phyloP scores from a whole-genome alignment of 2,797 vertebrate genomes.

The Gila robusta region DNA sequence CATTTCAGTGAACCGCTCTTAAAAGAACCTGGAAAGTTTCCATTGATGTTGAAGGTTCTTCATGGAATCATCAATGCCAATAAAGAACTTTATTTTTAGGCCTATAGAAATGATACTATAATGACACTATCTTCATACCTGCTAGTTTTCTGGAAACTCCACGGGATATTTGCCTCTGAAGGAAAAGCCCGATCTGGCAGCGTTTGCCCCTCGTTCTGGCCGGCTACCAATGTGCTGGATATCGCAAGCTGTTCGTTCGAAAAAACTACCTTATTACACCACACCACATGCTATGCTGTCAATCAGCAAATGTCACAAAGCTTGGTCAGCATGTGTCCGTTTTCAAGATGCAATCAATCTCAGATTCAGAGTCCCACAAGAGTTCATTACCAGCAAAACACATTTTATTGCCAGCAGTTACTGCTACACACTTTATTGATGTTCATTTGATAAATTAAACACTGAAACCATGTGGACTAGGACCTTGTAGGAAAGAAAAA shows the following conservation, averaged over 20 bases:
- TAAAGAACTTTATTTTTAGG: background rate
- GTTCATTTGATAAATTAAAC: slow-evolving; percentile 19
- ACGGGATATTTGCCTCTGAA: background rate
- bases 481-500: background rate
- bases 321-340: slow-evolving; percentile 29
- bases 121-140: background rate
- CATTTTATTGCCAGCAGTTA: slow-evolving; percentile 6
- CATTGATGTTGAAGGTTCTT: background rate
- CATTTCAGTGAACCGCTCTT: no score
- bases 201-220: slow-evolving; percentile 18
- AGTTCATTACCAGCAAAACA: slow-evolving; percentile 30
- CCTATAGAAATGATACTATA: background rate
- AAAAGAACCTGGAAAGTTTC: background rate
- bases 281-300: slow-evolving; percentile 27
- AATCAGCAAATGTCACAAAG: slow-evolving; percentile 24
- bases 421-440: slow-evolving; percentile 1
- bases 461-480: slow-evolving; percentile 1
- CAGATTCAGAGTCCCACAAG: background rate
- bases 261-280: slow-evolving; percentile 26
- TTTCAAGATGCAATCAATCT: slow-evolving; percentile 45
- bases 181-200: background rate
- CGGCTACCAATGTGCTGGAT: slow-evolving; percentile 4
- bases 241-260: slow-evolving; percentile 44
- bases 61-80: background rate
- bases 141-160: slow-evolving; percentile 6